These are phyloP conservation scores for Florisuga fusca DNA, from an alignment of 2,797 vertebrate genomes.

Conservation along the genomic window DNA sequence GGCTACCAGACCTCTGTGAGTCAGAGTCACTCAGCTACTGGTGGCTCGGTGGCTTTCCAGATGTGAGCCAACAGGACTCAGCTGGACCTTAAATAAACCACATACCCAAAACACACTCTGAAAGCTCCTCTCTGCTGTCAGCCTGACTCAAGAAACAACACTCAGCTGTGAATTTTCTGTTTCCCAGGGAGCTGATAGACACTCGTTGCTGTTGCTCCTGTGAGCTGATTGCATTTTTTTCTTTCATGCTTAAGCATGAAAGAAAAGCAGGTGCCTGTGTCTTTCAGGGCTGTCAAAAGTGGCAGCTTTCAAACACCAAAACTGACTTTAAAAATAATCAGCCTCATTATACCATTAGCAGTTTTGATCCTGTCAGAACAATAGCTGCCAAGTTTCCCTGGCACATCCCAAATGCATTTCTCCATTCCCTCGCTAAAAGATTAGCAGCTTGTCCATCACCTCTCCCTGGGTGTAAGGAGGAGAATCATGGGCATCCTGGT, in stretches of 20 bases:
- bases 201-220: neutral
- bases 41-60: neutral
- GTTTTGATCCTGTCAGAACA: neutral
- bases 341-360: neutral
- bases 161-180: neutral
- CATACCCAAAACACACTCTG: neutral
- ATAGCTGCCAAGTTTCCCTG: neutral
- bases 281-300: neutral
- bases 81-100: neutral
- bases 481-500: neutral
- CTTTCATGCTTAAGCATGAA: neutral
- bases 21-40: neutral
- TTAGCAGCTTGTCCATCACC: neutral
- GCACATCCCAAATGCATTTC: neutral
- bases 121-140: neutral
- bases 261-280: neutral
- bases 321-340: neutral
- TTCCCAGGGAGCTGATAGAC: neutral
- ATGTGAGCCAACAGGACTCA: neutral
- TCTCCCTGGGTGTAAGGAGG: neutral
- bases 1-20: neutral
- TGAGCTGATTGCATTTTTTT: neutral
- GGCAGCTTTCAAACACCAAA: neutral
- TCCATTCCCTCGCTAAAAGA: neutral
- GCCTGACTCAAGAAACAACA: neutral